Conservation (phyloP, 1,140 invertebrate species). For the Drepana arcuata region DNA sequence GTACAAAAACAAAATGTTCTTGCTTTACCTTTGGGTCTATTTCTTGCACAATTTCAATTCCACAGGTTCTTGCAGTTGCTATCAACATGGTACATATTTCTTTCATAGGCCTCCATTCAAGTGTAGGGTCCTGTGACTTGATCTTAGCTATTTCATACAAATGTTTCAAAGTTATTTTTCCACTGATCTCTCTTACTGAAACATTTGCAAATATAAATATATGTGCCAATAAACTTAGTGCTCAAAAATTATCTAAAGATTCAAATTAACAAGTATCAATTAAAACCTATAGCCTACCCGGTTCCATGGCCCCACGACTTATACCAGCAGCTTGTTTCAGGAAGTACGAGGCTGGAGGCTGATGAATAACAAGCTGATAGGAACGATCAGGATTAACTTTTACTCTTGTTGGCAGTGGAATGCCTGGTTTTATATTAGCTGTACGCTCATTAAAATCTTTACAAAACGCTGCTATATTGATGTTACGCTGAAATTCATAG, state of each 20-base stretch:
- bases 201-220: too few relatives aligned
- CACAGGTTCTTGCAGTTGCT: conserved; percentile 82
- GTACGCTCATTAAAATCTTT: conserved; percentile 99
- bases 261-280: too few relatives aligned
- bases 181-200: conserved; percentile 84
- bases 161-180: conserved; percentile 96
- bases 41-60: conserved; percentile 89
- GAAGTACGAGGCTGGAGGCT: conserved; percentile 90
- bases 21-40: conserved; percentile 80
- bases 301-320: conserved; percentile 84
- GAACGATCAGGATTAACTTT: conserved; percentile 89
- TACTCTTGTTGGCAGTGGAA: conserved; percentile 89
- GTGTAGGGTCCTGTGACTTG: conserved; percentile 87
- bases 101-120: conserved; percentile 74
- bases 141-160: conserved; percentile 98
- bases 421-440: conserved; percentile 91
- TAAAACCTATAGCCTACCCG: too few relatives aligned
- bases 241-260: too few relatives aligned
- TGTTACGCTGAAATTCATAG: conserved; percentile 81
- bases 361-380: conserved; percentile 87
- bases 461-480: conserved; percentile 97
- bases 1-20: too few relatives aligned
- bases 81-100: conserved; percentile 87
- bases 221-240: too few relatives aligned
- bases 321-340: conserved; percentile 96